Base-by-base conservation (phyloP, 2,888 invertebrate species). In the Morpho achilles region DNA sequence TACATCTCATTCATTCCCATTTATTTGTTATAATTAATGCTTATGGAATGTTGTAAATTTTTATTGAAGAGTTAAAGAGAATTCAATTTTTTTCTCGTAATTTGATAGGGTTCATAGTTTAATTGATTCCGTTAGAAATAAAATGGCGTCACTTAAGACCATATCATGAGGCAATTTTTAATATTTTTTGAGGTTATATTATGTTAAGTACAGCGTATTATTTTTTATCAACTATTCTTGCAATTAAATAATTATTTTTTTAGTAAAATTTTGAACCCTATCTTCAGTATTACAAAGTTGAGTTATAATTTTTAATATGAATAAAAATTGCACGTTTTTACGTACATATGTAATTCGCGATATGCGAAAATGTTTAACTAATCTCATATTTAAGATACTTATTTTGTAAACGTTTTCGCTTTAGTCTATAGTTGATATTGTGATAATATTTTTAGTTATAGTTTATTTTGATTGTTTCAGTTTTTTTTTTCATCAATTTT, bases 201-300 rank as follows among this genome's bases (percentile, higher is more conserved):
- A 32, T 32, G 32, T 32, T 32, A 32, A 32, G 32, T 32, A 32
- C 32, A 32, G 16, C 10, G 16, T 16, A 8, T 50, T 40, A 51
- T 42, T 22, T 51, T 22, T 51, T 7, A 9, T 7, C 10, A 42
- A 16, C 7, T 52, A 32, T 46, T 16, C 16, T 40, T 46, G 40
- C 41, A 23, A n/a, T n/a, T n/a, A n/a, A 16, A 7, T 16, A 3
- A 7, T 40, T 50, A 16, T 39, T 44, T 52, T 39, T 46, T 53
- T 46, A 22, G 7, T 41, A 8, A 7, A 32, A 41, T 53, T 53
- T 53, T 22, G 41, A 47, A 41, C 53, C 40, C 47, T 53, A 40
- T 47, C 46, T 47, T 61, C 84, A 85, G 85, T 86, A 85, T 86
- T 86, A 84, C 72, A 78, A 76, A 67, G 72, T 79, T 77, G 80